A percentile compares a stretch with the other conserved stretches of the same genome.
Conservation (phyloP, 2,113 vertebrate species). For the Myodes glareolus region DNA sequence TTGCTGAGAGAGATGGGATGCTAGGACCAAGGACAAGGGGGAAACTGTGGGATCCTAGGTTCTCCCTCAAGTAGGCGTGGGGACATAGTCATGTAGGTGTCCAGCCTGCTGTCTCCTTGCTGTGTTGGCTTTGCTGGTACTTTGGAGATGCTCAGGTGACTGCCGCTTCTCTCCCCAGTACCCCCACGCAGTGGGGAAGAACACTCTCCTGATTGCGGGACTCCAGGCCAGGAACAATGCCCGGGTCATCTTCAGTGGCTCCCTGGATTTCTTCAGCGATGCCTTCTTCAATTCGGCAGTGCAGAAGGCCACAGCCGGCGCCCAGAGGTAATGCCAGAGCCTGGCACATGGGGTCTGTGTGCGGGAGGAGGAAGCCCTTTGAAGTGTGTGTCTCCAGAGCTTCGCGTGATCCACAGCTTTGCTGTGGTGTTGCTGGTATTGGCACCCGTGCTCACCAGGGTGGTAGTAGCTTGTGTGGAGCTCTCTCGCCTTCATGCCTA, state of each 20-base stretch:
- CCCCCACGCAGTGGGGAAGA: slow-evolving; percentile 97
- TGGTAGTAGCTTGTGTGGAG: neutral
- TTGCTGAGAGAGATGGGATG: neutral
- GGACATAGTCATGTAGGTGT: neutral
- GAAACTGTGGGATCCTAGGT: neutral
- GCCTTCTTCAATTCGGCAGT: slow-evolving; percentile 96
- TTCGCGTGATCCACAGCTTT: neutral
- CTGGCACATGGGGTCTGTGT: neutral
- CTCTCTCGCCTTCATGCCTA: neutral
- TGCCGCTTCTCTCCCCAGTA: slow-evolving; percentile 86
- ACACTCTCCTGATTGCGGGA: slow-evolving; percentile 96
- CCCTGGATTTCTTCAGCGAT: slow-evolving; percentile 97
- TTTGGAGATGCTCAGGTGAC: neutral
- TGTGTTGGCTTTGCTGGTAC: neutral
- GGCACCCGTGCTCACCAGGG: neutral
- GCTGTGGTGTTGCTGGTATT: neutral
- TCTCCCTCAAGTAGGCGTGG: neutral
- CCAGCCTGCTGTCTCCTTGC: neutral
- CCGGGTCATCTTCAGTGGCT: slow-evolving; percentile 96
- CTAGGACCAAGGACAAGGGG: rapidly evolving
- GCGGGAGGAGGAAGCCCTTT: neutral
- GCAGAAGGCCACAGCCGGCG: slow-evolving; percentile 93
- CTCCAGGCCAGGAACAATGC: slow-evolving; percentile 98
- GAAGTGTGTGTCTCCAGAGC: neutral
- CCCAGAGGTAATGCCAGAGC: slow-evolving; percentile 87